Percentiles rank a stretch among this genome's conserved stretches.
phyloP scores from a whole-genome alignment of 1,140 invertebrate species.

The Drosophila ambigua region DNA sequence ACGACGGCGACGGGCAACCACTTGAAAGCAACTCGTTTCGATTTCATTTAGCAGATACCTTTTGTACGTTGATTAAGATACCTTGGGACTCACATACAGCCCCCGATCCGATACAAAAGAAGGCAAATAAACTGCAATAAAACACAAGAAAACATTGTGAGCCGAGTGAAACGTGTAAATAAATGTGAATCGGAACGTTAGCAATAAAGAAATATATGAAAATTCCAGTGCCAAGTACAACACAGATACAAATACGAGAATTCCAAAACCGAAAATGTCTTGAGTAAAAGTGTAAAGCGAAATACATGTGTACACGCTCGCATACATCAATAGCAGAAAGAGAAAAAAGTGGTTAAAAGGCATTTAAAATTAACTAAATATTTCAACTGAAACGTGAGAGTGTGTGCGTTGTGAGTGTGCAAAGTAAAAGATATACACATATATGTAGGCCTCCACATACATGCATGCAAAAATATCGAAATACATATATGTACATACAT shows the following conservation, averaged over 20 bases:
- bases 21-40: constrained; percentile 83
- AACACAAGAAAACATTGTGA: constrained; percentile 21
- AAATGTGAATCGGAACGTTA: constrained; percentile 12
- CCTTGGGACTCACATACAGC: constrained; percentile 68
- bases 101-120: constrained; percentile 52
- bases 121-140: constrained; percentile 51
- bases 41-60: constrained; percentile 83
- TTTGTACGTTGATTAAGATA: constrained; percentile 83
- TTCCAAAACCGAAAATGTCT: constrained; percentile 65
- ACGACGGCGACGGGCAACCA: constrained; percentile 72
- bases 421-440: constrained; percentile 59
- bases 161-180: constrained; percentile 24
- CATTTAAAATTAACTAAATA: constrained; percentile 67
- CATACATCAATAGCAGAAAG: constrained; percentile 35
- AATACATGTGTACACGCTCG: constrained; percentile 35
- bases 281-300: constrained; percentile 75
- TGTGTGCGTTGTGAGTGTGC: constrained; percentile 44
- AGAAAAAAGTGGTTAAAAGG: constrained; percentile 65
- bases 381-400: constrained; percentile 56
- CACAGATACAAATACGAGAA: constrained; percentile 27
- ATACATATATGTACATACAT: constrained; percentile 33
- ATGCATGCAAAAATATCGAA: constrained; percentile 13
- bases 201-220: constrained; percentile 12
- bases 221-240: constrained; percentile 52
- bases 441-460: constrained; percentile 10